Percentiles rank a stretch among this genome's conserved stretches.
Evolutionary conservation across 2,888 invertebrate species (phyloP).

Genomic region (Mythimna ferrago): DNA sequence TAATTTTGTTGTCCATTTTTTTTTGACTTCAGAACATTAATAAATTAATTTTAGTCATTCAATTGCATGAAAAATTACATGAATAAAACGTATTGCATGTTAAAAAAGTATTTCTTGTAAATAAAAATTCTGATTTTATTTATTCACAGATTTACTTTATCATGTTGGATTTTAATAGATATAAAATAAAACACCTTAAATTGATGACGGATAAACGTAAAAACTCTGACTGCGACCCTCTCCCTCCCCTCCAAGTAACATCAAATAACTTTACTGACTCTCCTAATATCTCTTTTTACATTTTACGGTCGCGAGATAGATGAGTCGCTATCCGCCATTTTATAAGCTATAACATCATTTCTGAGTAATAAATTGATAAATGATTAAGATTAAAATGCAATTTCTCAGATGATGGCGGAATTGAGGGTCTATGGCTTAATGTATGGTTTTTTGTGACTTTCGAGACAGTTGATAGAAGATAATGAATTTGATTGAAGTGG

Average conservation of each 20-base stretch:
- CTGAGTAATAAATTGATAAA: constrained; percentile 56
- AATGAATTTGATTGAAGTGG: background rate
- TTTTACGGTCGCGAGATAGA: constrained; percentile 69
- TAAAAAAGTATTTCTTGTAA: too few relatives aligned
- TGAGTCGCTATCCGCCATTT: constrained; percentile 58
- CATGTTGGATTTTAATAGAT: too few relatives aligned
- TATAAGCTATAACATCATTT: constrained; percentile 64
- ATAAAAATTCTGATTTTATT: too few relatives aligned
- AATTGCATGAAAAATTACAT: too few relatives aligned
- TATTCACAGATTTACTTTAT: too few relatives aligned
- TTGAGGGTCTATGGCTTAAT: constrained; percentile 7
- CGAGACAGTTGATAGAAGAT: background rate
- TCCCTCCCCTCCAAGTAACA: constrained; percentile 27
- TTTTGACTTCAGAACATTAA: too few relatives aligned
- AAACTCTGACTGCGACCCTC: constrained; percentile 12
- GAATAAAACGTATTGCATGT: too few relatives aligned
- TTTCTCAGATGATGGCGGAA: constrained; percentile 40
- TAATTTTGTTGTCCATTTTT: too few relatives aligned
- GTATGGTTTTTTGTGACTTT: background rate
- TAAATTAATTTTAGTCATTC: too few relatives aligned
- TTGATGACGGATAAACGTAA: constrained; percentile 35
- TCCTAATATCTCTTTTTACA: constrained; percentile 70
- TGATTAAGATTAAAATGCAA: constrained; percentile 61
- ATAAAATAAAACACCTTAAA: constrained; percentile 17
- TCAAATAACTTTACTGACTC: constrained; percentile 67